phyloP scores from a whole-genome alignment of 2,113 vertebrate genomes.

The Natator depressus region DNA sequence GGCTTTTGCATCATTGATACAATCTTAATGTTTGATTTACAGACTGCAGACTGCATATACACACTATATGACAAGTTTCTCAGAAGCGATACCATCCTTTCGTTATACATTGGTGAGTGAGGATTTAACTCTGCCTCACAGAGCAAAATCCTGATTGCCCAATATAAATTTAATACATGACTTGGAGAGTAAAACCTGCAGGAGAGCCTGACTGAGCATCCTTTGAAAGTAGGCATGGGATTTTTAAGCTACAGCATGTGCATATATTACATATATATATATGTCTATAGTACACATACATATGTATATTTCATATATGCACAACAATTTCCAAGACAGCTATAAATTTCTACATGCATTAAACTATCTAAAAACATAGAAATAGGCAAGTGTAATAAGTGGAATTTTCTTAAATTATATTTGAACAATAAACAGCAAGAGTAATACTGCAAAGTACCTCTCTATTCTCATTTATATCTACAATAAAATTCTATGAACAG shows the following conservation, averaged over 20 bases:
- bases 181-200: slow-evolving; percentile 69
- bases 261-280: slow-evolving; percentile 47
- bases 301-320: slow-evolving; percentile 80
- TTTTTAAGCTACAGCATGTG: slow-evolving; percentile 77
- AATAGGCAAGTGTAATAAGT: slow-evolving; percentile 85
- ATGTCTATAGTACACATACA: slow-evolving; percentile 65
- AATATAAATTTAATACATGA: slow-evolving; percentile 75
- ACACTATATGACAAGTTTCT: slow-evolving; percentile 66
- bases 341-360: slow-evolving; percentile 84
- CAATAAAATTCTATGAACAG: slow-evolving; percentile 93
- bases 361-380: slow-evolving; percentile 90
- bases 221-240: slow-evolving; percentile 75
- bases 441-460: slow-evolving; percentile 95
- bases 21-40: slow-evolving; percentile 65
- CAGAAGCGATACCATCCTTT: slow-evolving; percentile 68
- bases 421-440: slow-evolving; percentile 93
- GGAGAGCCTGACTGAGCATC: slow-evolving; percentile 64
- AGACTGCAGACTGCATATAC: slow-evolving; percentile 47
- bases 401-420: slow-evolving; percentile 97
- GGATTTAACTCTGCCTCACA: slow-evolving; percentile 68
- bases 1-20: slow-evolving; percentile 83
- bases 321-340: slow-evolving; percentile 79
- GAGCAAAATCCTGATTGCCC: slow-evolving; percentile 76
- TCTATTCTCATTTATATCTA: slow-evolving; percentile 94
- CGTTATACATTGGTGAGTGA: slow-evolving; percentile 54